Evolutionary conservation across 2,113 vertebrate genomes (phyloP), one percentile per base, ranked within the genome.

Genomic region (Stegastes partitus): DNA sequence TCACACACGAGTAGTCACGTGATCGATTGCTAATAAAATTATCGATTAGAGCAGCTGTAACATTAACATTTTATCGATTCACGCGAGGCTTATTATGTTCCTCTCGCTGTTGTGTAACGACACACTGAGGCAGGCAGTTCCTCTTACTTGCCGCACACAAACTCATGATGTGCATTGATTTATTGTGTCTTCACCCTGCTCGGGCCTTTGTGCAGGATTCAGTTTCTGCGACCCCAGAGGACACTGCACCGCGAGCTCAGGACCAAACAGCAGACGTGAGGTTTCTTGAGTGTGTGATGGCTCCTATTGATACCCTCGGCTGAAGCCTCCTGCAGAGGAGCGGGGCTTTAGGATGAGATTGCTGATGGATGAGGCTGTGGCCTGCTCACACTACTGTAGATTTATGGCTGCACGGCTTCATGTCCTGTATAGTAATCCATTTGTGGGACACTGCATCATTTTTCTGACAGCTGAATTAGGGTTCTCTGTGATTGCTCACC

Each of bases 391-490:
- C 39, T 61, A 12, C 50, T 66, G 53, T 9, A 68, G 83, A 89
- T 89, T 89, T 72, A 89, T 85, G 25, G 74, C 74, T 18, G 78
- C 77, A 26, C 1, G 58, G 72, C 74, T 87, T 82, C 73, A 81
- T 78, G 80, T 85, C 72, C 77, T 70, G 75, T 87, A 72, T 31
- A 82, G 82, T 77, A 82, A 86, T 89, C 87, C 87, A 83, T 86
- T 86, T 66, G 79, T 68, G 68, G 50, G 66, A 69, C 85, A 72
- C 79, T 86, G 65, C 79, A 83, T 87, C 85, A 86, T 84, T 83
- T 80, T 58, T 37, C 69, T 66, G 85, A 86, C 86, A 90, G 79
- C 25, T 51, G 79, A 83, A 90, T 90, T 86, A 84, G 62, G 57
- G 55, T 68, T 81, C 18, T 63, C 57, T 73, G 79, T 31, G 80